phyloP scores from a whole-genome alignment of 2,888 invertebrate genomes.

The Caenorhabditis sulstoni region DNA sequence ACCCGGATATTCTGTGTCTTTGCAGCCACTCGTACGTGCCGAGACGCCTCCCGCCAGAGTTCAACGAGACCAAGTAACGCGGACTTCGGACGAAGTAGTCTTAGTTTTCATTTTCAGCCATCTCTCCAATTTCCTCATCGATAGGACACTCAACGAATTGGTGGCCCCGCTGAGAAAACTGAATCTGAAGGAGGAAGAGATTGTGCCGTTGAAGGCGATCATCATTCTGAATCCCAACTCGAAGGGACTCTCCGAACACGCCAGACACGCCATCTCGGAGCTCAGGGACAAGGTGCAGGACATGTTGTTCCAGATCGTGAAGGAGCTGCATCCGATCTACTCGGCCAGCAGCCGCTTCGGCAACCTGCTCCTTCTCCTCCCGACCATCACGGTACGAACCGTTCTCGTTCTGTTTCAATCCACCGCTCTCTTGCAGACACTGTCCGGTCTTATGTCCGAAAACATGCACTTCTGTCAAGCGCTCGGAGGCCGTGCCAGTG shows the following conservation, averaged over 20 bases:
- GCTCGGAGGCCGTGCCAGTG: slow-evolving; percentile 68
- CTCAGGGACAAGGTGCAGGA: slow-evolving; percentile 79
- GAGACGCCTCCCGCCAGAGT: slow-evolving; percentile 76
- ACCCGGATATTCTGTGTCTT: slow-evolving; percentile 78
- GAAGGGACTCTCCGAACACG: slow-evolving; percentile 76
- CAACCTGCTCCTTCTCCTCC: slow-evolving; percentile 77
- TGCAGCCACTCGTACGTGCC: slow-evolving; percentile 78
- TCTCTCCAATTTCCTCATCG: slow-evolving; percentile 79
- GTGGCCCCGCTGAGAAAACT: slow-evolving; percentile 77
- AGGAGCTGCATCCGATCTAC: slow-evolving; percentile 76
- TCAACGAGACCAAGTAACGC: slow-evolving; percentile 77
- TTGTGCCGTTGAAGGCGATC: slow-evolving; percentile 79
- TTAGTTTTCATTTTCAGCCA: slow-evolving; percentile 67
- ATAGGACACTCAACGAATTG: slow-evolving; percentile 78
- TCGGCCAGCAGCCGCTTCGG: slow-evolving; percentile 79
- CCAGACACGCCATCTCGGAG: slow-evolving; percentile 74
- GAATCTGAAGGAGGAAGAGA: slow-evolving; percentile 78
- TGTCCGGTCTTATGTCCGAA: slow-evolving; percentile 79
- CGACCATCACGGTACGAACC: slow-evolving; percentile 75
- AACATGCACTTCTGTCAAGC: slow-evolving; percentile 80
- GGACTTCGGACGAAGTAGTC: slow-evolving; percentile 27
- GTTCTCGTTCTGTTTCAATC: neutral
- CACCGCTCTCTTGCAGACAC: slow-evolving; percentile 69
- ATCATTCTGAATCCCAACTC: slow-evolving; percentile 80
- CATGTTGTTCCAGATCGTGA: slow-evolving; percentile 80